These are phyloP conservation scores for Acromyrmex heyeri DNA, from an alignment of 1,140 invertebrate genomes.

Conservation along the genomic window DNA sequence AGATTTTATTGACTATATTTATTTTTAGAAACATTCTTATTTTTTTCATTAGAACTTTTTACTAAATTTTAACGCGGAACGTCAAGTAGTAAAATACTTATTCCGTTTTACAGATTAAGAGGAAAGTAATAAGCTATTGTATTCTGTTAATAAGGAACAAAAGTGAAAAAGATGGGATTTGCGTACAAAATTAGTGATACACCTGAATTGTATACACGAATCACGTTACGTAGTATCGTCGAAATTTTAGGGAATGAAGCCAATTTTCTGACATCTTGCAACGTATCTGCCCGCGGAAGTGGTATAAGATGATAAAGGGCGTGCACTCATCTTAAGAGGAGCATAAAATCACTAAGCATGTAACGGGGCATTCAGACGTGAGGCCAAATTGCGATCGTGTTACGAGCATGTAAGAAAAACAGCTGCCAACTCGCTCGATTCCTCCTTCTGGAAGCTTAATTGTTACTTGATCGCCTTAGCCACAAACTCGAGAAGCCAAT, in stretches of 20 bases:
- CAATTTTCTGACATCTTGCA: slow-evolving; percentile 52
- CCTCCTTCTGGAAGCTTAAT: slow-evolving; percentile 71
- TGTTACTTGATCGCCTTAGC: slow-evolving; percentile 77
- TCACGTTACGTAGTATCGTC: slow-evolving; percentile 6
- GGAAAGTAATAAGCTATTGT: neutral
- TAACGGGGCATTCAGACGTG: slow-evolving; percentile 37
- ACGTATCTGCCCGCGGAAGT: slow-evolving; percentile 39
- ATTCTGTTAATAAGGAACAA: neutral
- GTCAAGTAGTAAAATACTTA: neutral
- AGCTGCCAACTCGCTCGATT: slow-evolving; percentile 73
- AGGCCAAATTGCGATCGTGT: slow-evolving; percentile 67
- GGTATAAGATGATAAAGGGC: slow-evolving; percentile 38
- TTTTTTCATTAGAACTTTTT: neutral
- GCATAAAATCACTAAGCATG: slow-evolving; percentile 59
- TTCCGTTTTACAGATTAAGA: neutral
- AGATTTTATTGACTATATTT: neutral
- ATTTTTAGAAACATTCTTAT: neutral
- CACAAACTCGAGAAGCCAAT: slow-evolving; percentile 67
- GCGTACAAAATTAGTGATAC: slow-evolving; percentile 7
- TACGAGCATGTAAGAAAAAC: slow-evolving; percentile 72
- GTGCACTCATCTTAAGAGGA: slow-evolving; percentile 41
- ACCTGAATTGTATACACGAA: slow-evolving; percentile 18
- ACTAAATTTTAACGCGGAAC: neutral
- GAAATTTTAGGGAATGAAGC: slow-evolving; percentile 22
- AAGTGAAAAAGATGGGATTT: neutral